These are phyloP conservation scores for Globia sparganii DNA, from an alignment of 2,888 invertebrate genomes.

Conservation along the genomic window DNA sequence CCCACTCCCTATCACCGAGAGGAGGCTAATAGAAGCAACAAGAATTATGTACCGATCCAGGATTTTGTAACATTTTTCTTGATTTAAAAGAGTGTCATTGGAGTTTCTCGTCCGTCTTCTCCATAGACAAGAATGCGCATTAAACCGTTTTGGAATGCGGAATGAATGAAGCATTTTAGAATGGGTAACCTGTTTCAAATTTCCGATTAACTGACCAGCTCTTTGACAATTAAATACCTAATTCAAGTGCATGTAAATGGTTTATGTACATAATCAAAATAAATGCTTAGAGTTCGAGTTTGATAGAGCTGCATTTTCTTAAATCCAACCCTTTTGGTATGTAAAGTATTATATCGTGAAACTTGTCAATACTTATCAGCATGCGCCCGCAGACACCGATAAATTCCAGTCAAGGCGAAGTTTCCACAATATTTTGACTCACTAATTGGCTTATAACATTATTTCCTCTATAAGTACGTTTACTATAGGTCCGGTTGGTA, in stretches of 20 bases:
- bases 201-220: not conserved
- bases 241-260: not conserved
- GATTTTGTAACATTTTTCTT: not conserved
- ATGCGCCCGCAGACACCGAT: slow-evolving; percentile 35
- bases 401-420: slow-evolving; percentile 44
- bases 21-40: not conserved
- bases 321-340: not conserved
- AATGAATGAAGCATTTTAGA: not conserved
- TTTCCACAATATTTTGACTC: slow-evolving; percentile 29
- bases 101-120: not conserved
- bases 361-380: slow-evolving; percentile 32
- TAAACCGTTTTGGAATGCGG: not conserved
- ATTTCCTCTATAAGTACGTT: slow-evolving; percentile 44
- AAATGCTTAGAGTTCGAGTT: not conserved
- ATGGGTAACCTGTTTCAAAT: not conserved
- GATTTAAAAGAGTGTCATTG: not conserved
- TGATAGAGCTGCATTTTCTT: not conserved
- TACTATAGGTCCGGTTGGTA: slow-evolving; percentile 33
- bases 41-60: not conserved
- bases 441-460: slow-evolving; percentile 44
- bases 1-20: too few species aligned
- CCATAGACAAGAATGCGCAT: not conserved
- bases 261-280: not conserved
- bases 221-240: not conserved
- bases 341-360: not conserved